phyloP scores from a whole-genome alignment of 1,140 invertebrate genomes.

The Lepidurus packardi region DNA sequence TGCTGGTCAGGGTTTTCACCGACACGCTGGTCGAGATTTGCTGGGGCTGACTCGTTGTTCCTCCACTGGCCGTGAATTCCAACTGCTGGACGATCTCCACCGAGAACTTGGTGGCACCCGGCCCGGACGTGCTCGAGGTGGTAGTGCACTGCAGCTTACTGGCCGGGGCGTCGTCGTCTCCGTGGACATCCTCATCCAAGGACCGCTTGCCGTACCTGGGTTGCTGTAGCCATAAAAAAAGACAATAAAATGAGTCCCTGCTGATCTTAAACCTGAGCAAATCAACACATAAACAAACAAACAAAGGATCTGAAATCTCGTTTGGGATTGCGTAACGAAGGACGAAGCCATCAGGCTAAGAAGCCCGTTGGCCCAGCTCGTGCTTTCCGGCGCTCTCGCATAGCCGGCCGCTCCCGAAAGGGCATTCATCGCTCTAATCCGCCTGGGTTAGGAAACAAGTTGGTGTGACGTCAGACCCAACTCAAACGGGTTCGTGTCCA shows the following conservation, averaged over 20 bases:
- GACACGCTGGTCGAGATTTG: constrained; percentile 86
- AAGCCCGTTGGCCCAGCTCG: too few species aligned
- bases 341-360: too few species aligned
- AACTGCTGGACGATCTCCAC: constrained; percentile 83
- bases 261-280: too few species aligned
- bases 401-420: too few species aligned
- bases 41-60: constrained; percentile 56
- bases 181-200: constrained; percentile 52
- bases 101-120: constrained; percentile 60
- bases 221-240: constrained; percentile 25
- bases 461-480: too few species aligned
- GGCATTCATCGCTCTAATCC: too few species aligned
- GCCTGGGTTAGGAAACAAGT: too few species aligned
- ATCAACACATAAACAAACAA: too few species aligned
- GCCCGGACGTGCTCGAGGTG: constrained; percentile 31
- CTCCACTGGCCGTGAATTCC: constrained; percentile 72
- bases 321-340: too few species aligned
- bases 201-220: constrained; percentile 54
- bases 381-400: too few species aligned
- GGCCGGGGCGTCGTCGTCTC: constrained; percentile 60
- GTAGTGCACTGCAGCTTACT: constrained; percentile 62
- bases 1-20: constrained; percentile 76
- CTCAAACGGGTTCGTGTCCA: too few species aligned
- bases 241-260: neutral
- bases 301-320: too few species aligned